Percentiles rank a stretch among this genome's conserved stretches.
These are phyloP conservation scores for Eublepharis macularius DNA, from an alignment of 2,113 vertebrate species.

Conservation along the genomic window DNA sequence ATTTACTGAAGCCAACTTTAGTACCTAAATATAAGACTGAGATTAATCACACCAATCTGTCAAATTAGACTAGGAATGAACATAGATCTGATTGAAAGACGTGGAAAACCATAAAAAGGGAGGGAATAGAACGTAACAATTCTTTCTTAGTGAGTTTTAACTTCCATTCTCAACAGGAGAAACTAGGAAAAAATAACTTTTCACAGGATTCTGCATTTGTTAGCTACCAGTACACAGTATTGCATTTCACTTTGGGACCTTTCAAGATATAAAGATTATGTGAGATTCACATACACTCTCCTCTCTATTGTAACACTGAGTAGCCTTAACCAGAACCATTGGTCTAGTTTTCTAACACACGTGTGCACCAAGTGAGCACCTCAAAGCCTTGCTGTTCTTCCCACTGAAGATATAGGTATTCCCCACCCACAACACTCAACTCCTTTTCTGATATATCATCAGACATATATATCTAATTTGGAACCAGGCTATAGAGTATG, in stretches of 20 bases:
- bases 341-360: neutral
- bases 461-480: neutral
- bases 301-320: neutral
- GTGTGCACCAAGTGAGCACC: too few species aligned
- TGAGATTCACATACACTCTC: neutral
- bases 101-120: conserved; percentile 12
- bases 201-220: neutral
- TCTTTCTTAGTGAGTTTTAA: conserved; percentile 7
- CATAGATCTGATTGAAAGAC: conserved; percentile 5
- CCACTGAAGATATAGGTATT: neutral
- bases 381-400: neutral
- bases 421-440: neutral
- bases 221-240: fast-evolving
- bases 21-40: conserved; percentile 23
- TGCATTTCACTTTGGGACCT: neutral
- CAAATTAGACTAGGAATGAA: conserved; percentile 29
- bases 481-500: too few species aligned
- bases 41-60: conserved; percentile 25
- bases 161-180: neutral
- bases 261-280: neutral
- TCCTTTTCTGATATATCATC: neutral
- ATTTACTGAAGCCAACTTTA: conserved; percentile 30
- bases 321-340: neutral
- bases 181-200: neutral
- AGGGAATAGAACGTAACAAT: neutral